Evolutionary conservation across 2,888 invertebrate genomes (phyloP).

Genomic region (Leptinotarsa peninsularis): DNA sequence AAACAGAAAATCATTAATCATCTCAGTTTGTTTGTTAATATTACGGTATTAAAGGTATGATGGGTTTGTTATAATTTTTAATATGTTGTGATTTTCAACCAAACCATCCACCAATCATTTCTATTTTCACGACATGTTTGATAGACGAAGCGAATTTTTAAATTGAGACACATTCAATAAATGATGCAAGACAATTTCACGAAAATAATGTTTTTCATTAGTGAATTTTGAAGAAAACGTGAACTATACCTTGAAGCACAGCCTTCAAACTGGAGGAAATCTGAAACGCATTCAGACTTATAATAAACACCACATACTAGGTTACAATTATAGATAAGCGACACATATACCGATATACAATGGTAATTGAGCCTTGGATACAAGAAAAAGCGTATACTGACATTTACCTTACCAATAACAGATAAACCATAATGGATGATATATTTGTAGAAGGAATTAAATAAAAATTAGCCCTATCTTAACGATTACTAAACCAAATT

Average conservation of each 20-base stretch:
- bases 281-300: constrained; percentile 8
- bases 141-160: no score
- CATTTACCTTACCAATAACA: constrained; percentile 32
- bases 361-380: constrained; percentile 18
- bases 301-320: neutral
- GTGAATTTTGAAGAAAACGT: no score
- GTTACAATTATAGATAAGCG: constrained; percentile 12
- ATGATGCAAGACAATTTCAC: no score
- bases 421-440: constrained; percentile 23
- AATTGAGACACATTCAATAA: no score
- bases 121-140: no score
- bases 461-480: constrained; percentile 26
- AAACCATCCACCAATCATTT: no score
- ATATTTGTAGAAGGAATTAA: constrained; percentile 31
- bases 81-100: no score
- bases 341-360: constrained; percentile 10
- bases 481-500: constrained; percentile 31
- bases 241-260: neutral
- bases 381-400: constrained; percentile 25
- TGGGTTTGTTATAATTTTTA: no score
- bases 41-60: no score
- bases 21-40: no score
- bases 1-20: no score
- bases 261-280: constrained; percentile 7
- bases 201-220: no score